phyloP scores from a whole-genome alignment of 2,888 invertebrate genomes.

The Eupithecia exiguata region DNA sequence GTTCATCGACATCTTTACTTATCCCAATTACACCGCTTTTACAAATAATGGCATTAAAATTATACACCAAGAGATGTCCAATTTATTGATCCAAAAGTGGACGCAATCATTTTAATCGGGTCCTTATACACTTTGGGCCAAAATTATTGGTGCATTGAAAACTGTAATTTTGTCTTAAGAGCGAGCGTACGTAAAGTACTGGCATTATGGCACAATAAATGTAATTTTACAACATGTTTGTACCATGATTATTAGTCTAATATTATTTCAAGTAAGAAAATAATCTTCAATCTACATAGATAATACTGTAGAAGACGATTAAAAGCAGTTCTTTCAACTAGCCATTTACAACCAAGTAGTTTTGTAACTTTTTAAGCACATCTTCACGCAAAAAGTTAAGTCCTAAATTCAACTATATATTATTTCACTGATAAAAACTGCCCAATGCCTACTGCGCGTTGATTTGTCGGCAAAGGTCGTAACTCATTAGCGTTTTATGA shows the following conservation, averaged over 20 bases:
- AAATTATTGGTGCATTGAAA: conserved; percentile 72
- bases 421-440: conserved; percentile 35
- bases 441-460: conserved; percentile 49
- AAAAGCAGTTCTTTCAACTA: background rate
- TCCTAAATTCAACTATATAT: conserved; percentile 10
- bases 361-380: background rate
- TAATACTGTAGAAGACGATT: background rate
- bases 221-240: conserved; percentile 30
- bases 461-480: conserved; percentile 62
- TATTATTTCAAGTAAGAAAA: background rate
- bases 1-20: conserved; percentile 43
- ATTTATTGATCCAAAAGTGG: conserved; percentile 71
- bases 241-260: conserved; percentile 6
- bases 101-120: conserved; percentile 71
- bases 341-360: background rate
- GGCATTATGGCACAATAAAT: conserved; percentile 31
- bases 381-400: background rate
- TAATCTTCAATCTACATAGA: background rate
- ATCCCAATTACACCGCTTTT: conserved; percentile 66
- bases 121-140: conserved; percentile 65
- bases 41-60: conserved; percentile 74
- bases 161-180: conserved; percentile 64
- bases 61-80: conserved; percentile 73
- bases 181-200: conserved; percentile 32
- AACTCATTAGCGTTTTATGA: conserved; percentile 60